These are phyloP conservation scores for Platysteira castanea DNA, from an alignment of 2,113 vertebrate species.

Conservation along the genomic window DNA sequence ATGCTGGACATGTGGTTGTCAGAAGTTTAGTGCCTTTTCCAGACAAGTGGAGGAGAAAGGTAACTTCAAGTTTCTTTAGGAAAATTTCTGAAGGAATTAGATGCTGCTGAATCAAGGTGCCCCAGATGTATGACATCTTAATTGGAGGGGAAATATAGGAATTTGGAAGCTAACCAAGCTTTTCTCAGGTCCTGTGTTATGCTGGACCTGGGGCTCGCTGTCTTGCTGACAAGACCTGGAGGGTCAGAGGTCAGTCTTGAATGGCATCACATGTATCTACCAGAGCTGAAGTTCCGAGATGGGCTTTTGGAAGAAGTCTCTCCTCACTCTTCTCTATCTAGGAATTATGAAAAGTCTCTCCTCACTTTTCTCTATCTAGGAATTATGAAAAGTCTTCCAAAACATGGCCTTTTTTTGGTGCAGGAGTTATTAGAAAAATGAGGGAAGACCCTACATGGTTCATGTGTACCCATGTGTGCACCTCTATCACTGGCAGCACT, in stretches of 20 bases:
- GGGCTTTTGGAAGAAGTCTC: background rate
- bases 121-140: background rate
- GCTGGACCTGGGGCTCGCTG: background rate
- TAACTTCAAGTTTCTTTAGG: background rate
- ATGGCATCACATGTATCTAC: background rate
- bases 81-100: background rate
- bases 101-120: background rate
- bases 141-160: background rate
- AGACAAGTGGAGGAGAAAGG: background rate
- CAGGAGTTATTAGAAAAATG: background rate
- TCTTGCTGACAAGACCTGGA: background rate
- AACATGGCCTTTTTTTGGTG: background rate
- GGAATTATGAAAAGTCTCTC: background rate
- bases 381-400: background rate
- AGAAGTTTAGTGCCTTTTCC: background rate
- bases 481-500: background rate
- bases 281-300: background rate
- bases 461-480: rapidly evolving
- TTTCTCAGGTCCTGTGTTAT: background rate
- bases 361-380: background rate
- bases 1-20: background rate
- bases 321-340: background rate
- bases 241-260: background rate
- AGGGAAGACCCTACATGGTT: background rate
- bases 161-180: background rate